Conservation (phyloP, 2,113 vertebrate species). For the Brevimyrus niger region DNA sequence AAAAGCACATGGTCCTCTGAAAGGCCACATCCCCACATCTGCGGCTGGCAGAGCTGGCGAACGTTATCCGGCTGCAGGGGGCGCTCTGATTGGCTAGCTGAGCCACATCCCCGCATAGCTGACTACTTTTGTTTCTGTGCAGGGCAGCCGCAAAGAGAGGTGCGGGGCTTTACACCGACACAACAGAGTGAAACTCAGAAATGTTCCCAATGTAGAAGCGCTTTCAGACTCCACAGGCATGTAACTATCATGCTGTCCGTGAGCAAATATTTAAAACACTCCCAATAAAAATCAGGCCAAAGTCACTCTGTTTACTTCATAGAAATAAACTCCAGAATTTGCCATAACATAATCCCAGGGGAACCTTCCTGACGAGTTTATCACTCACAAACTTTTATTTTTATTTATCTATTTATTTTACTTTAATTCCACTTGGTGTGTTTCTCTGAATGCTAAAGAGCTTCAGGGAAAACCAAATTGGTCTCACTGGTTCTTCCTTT, state of each 20-base stretch:
- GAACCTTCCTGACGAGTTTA: constrained; percentile 54
- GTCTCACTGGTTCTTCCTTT: constrained; percentile 66
- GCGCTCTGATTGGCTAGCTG: not conserved
- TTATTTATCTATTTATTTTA: constrained; percentile 17
- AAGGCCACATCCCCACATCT: not conserved
- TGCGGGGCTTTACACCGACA: not conserved
- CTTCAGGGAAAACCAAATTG: constrained; percentile 61
- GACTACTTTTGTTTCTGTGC: not conserved
- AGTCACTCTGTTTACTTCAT: constrained; percentile 10
- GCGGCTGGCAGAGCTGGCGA: not conserved
- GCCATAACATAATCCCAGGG: constrained; percentile 48
- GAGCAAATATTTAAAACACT: constrained; percentile 19
- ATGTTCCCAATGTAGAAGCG: not conserved
- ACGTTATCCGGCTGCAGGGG: not conserved
- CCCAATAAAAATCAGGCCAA: not conserved
- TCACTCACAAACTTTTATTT: constrained; percentile 55
- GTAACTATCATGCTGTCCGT: not conserved
- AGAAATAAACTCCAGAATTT: constrained; percentile 51
- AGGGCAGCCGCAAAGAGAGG: not conserved
- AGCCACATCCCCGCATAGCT: not conserved
- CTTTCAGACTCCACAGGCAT: not conserved
- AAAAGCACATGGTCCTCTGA: not conserved
- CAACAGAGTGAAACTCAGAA: not conserved
- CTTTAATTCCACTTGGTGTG: constrained; percentile 66
- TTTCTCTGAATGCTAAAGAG: constrained; percentile 53